These are phyloP conservation scores for Eumaeus atala DNA, from an alignment of 1,140 invertebrate species.

Conservation along the genomic window DNA sequence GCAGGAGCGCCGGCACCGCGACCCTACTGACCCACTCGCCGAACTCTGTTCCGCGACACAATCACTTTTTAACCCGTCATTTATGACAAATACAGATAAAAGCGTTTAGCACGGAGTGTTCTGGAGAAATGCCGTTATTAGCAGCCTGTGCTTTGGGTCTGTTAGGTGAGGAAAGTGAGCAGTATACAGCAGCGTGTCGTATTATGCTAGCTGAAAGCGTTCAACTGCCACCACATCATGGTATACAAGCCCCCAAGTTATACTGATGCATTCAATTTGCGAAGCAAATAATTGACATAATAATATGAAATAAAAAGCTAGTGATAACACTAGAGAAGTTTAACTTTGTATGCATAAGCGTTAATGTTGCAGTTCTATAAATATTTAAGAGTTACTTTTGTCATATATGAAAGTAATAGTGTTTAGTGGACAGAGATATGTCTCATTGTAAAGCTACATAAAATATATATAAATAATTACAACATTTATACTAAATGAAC, in stretches of 20 bases:
- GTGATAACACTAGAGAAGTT: neutral
- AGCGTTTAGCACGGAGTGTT: too few relatives aligned
- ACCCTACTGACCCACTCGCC: constrained; percentile 67
- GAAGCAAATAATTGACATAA: too few relatives aligned
- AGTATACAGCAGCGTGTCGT: neutral
- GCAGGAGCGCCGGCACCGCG: constrained; percentile 51
- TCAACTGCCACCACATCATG: neutral
- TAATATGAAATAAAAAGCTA: too few relatives aligned
- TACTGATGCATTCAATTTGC: neutral
- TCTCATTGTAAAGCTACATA: neutral
- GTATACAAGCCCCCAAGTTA: neutral
- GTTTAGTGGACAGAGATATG: neutral
- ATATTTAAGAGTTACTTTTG: neutral
- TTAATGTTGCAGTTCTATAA: neutral
- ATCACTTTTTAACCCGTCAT: constrained; percentile 15
- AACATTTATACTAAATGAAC: constrained; percentile 7
- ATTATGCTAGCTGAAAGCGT: neutral
- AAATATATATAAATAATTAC: neutral
- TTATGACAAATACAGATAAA: neutral
- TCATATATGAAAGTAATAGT: neutral
- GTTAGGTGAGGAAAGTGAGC: neutral
- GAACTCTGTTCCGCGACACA: constrained; percentile 52
- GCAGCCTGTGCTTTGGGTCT: neutral
- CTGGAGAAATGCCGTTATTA: too few relatives aligned
- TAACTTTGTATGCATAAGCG: neutral